Base-by-base conservation (phyloP, 2,888 invertebrate genomes). In the Pterobdella sp. region DNA sequence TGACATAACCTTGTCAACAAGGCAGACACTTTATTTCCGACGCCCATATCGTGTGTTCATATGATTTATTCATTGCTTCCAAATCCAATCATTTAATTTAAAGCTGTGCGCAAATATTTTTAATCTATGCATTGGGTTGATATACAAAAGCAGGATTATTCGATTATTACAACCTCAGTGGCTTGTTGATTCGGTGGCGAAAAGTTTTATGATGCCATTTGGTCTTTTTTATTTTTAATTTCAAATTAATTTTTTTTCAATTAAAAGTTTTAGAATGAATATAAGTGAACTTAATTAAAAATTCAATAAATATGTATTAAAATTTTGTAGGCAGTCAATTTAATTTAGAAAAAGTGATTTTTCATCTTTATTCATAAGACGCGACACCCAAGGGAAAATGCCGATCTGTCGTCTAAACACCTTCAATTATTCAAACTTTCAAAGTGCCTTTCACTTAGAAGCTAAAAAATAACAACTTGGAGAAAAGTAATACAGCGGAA, bases 301-400 rank as follows among this genome's bases (percentile, higher is more conserved):
- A 56, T 22, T 56, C n/a, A 22, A 56, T 56, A 26, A 56, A n/a
- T 7, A 56, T 7, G 60, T 26, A 56, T 4, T 42, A 42, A 42
- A 22, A 42, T 7, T 22, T 42, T 22, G 7, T 26, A 14, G 60
- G 60, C 18, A 26, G 42, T 18, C 42, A 14, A 42, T 42, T 56
- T 56, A 22, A 56, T 56, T 56, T n/a, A n/a, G n/a, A n/a, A 22
- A 56, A 56, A 56, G 60, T 26, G 60, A 56, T 56, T 56, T 56
- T 56, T 56, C 60, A 56, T 56, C 60, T 56, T 56, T 56, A 56
- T 56, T 56, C 60, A 56, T 56, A 22, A 56, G 60, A 7, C n/a
- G 60, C 60, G 26, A 56, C 60, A 56, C 60, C 60, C 60, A 4
- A 4, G 60, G 26, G 60, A 56, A 22, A 3, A 4, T 26, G 7